These are phyloP conservation scores for Vidua macroura DNA, from an alignment of 2,113 vertebrate species.

Conservation along the genomic window DNA sequence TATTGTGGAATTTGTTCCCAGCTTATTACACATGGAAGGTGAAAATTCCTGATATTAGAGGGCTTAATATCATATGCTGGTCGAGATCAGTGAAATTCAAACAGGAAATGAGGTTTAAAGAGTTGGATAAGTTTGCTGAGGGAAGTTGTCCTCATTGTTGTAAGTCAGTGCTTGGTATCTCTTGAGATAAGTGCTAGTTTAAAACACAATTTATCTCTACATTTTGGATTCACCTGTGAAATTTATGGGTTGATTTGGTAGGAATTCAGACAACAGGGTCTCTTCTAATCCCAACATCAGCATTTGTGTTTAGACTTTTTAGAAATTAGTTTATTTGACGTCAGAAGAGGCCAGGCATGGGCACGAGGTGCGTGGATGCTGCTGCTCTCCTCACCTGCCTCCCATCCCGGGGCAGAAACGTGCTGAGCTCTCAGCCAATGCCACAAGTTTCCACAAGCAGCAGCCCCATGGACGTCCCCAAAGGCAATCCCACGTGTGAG, in stretches of 20 bases:
- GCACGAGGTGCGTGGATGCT: not conserved
- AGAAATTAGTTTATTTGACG: not conserved
- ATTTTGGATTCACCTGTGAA: not conserved
- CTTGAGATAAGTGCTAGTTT: not conserved
- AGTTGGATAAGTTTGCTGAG: not conserved
- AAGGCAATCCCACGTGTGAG: not conserved
- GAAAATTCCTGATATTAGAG: not conserved
- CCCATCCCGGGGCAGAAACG: rapidly evolving
- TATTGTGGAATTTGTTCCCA: not conserved
- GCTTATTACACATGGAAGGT: not conserved
- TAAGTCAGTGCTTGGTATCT: not conserved
- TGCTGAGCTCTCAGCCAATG: not conserved
- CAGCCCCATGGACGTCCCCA: not conserved
- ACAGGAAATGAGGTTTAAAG: not conserved
- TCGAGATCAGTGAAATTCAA: not conserved
- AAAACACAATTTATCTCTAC: not conserved
- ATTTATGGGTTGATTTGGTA: not conserved
- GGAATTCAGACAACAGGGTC: not conserved
- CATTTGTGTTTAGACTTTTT: not conserved
- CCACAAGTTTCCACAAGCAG: not conserved
- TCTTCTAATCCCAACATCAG: not conserved
- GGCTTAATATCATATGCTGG: not conserved
- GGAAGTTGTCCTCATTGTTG: not conserved
- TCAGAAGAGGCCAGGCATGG: not conserved
- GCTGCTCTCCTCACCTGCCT: not conserved